A percentile compares a stretch with the other conserved stretches of the same genome.
These are phyloP conservation scores for Tetragonula carbonaria DNA, from an alignment of 2,888 invertebrate species.

Conservation along the genomic window DNA sequence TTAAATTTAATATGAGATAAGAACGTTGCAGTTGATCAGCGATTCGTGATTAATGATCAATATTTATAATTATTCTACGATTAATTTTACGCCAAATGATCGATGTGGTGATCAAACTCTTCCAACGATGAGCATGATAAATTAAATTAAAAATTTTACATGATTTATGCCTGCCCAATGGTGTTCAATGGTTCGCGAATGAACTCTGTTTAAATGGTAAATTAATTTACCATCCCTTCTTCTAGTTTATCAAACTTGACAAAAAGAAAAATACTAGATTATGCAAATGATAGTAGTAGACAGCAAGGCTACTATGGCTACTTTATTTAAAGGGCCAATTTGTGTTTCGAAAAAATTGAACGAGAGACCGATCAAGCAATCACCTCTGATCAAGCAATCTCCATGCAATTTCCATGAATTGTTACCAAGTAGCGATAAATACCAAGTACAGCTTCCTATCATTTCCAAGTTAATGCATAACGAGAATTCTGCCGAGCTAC, in stretches of 20 bases:
- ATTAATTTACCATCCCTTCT: background rate
- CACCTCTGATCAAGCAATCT: background rate
- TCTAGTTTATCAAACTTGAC: background rate
- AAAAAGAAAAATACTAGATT: background rate
- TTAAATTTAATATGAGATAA: background rate
- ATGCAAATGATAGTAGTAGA: background rate
- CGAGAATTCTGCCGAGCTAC: background rate
- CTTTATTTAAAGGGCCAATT: background rate
- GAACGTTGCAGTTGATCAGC: background rate
- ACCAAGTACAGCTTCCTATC: background rate
- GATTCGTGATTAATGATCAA: background rate
- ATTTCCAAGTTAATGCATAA: background rate
- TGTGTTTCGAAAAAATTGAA: background rate
- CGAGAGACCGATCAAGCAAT: background rate
- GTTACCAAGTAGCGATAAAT: background rate
- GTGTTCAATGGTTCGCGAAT: too few relatives aligned
- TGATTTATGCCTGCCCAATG: background rate
- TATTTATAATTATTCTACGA: background rate
- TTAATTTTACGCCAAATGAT: background rate
- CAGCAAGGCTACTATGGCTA: background rate
- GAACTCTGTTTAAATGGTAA: too few relatives aligned
- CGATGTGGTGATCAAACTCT: background rate
- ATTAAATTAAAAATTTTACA: background rate
- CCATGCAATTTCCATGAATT: background rate
- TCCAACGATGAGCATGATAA: background rate